Base-by-base conservation (phyloP, 2,888 invertebrate species). In the Melangyna quadrimaculata region DNA sequence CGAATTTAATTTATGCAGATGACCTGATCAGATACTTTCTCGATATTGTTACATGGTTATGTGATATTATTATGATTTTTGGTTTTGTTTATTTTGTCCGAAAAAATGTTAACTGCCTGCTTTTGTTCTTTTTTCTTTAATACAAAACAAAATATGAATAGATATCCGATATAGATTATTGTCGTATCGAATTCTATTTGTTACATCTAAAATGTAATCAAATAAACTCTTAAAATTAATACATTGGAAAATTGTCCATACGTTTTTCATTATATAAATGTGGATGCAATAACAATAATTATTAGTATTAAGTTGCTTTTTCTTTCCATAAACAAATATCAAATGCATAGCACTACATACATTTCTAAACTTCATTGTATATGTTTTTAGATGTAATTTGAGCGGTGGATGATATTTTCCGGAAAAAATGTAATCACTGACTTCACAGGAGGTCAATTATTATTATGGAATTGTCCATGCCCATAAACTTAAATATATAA, bases 1-100 rank as follows among this genome's bases (percentile, higher is more conserved):
- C 17, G 65, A n/a, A 75, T 75, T 19, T 65, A 81, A 81, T 81
- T 63, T 81, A 81, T 81, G 55, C 75, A 69, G 43, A 43, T 27
- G 65, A 57, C 37, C 45, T 37, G 78, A 72, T 78, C 78, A 78
- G 78, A 78, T 72, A 78, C 78, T 78, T 78, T 78, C 78, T 65
- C 79, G 74, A 80, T 74, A 80, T 67, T 45, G 45, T 32, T n/a
- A 24, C 29, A 65, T 45, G 65, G 65, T 65, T 65, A 65, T 65
- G 37, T 67, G 24, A 61, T 69, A 69, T 74, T 69, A 14, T 29
- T 71, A 12, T 48, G 22, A 40, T 40, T 29, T 37, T 32, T 55
- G 57, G 6, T 79, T 69, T 24, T 69, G 61, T 40, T 63, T 22
- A n/a, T 69, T 40, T 27, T 35, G 61, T 40, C 14, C 1, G 14